Percentiles rank a stretch among this genome's conserved stretches.
These are phyloP conservation scores for Phaenicophaeus curvirostris DNA, from an alignment of 2,797 vertebrate species.

Conservation along the genomic window DNA sequence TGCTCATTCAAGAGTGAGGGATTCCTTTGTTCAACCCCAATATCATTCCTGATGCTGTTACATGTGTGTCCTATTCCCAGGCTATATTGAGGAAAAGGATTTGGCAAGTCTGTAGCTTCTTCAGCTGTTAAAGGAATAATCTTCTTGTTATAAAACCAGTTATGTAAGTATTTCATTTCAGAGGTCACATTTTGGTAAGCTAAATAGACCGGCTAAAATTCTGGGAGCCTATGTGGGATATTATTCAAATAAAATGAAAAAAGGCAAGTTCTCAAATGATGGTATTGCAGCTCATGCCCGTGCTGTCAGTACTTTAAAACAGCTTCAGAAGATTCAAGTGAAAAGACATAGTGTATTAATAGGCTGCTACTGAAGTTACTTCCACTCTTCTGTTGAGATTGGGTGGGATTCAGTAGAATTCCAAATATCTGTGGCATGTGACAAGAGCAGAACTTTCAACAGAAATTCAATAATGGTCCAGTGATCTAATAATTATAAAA, in stretches of 20 bases:
- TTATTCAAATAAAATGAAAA: background rate
- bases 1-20: background rate
- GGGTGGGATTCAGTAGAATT: background rate
- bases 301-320: slow-evolving; percentile 3
- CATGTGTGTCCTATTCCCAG: background rate
- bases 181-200: slow-evolving; percentile 18
- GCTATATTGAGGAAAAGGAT: background rate
- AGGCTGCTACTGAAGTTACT: slow-evolving; percentile 13
- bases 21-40: background rate
- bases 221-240: background rate
- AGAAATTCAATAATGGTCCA: background rate
- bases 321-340: background rate
- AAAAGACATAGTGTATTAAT: background rate
- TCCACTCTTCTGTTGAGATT: background rate
- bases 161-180: slow-evolving; percentile 49
- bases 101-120: background rate
- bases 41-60: background rate
- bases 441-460: background rate
- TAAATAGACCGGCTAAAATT: slow-evolving; percentile 11
- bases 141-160: slow-evolving; percentile 37
- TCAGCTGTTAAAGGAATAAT: slow-evolving; percentile 20
- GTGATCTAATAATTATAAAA: background rate
- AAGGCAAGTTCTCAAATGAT: background rate
- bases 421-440: background rate
- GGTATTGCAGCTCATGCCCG: background rate